Conservation (phyloP, 2,797 vertebrate genomes). For the Uromys caudimaculatus region DNA sequence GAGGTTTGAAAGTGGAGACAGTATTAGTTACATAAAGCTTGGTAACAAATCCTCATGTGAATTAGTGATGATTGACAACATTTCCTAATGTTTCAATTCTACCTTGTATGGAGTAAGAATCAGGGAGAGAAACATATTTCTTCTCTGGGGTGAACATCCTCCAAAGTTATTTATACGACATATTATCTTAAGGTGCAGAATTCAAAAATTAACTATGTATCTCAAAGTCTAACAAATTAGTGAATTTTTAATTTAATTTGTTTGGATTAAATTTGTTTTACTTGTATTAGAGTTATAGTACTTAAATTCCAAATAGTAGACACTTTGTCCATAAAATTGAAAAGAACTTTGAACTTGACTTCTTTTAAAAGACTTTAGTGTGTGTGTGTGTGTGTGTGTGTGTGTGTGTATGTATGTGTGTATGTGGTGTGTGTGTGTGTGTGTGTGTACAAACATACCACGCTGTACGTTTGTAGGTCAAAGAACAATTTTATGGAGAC, state of each 20-base stretch:
- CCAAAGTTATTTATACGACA: background rate
- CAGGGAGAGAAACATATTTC: background rate
- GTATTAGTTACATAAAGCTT: background rate
- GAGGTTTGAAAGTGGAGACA: background rate
- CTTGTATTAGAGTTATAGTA: background rate
- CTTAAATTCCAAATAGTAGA: background rate
- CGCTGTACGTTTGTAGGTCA: background rate
- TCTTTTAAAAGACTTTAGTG: background rate
- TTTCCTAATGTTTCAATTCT: background rate
- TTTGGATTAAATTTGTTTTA: background rate
- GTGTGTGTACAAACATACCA: background rate
- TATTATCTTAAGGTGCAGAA: background rate
- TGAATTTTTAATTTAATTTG: background rate
- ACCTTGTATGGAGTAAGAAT: background rate
- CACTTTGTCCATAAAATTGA: background rate
- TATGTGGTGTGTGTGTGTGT: background rate
- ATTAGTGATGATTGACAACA: background rate
- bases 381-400: background rate
- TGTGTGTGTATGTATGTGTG: background rate
- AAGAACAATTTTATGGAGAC: background rate
- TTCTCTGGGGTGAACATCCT: background rate
- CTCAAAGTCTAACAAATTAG: background rate
- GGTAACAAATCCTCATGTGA: background rate
- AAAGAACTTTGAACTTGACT: background rate
- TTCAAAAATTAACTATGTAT: background rate